phyloP scores from a whole-genome alignment of 2,113 vertebrate species.

The Cygnus buccinator region DNA sequence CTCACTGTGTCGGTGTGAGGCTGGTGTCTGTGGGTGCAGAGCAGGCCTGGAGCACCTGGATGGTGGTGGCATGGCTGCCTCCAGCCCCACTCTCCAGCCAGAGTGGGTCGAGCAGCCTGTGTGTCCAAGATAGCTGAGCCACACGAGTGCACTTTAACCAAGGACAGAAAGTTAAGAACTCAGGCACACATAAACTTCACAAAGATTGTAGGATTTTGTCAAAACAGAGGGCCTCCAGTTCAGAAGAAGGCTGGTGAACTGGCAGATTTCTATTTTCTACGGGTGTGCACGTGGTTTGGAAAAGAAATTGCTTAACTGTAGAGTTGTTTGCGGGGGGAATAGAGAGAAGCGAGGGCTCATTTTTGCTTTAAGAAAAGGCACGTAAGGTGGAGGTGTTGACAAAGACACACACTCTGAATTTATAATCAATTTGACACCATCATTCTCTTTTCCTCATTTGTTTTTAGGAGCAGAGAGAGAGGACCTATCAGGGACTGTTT shows the following conservation, averaged over 20 bases:
- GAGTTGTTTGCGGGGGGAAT: neutral
- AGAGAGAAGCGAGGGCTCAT: neutral
- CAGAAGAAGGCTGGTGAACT: neutral
- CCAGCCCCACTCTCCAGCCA: neutral
- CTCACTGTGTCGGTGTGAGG: neutral
- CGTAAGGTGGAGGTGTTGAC: neutral
- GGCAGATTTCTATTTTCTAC: too few species aligned
- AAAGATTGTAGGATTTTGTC: neutral
- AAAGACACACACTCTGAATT: neutral
- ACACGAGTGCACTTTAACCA: neutral
- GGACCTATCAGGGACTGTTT: neutral
- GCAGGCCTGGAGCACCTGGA: neutral
- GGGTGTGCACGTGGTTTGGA: neutral
- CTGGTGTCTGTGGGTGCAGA: neutral
- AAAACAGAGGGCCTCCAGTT: neutral
- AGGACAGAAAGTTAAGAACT: neutral
- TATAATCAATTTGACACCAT: neutral
- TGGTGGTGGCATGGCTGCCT: neutral
- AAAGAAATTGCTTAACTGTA: neutral
- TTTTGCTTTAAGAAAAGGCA: neutral
- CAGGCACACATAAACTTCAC: too few species aligned
- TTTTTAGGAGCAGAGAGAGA: neutral
- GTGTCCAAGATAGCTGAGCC: neutral
- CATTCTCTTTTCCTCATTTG: neutral
- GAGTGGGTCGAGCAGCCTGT: neutral